Conservation (phyloP, 2,797 vertebrate genomes). For the Alca torda region DNA sequence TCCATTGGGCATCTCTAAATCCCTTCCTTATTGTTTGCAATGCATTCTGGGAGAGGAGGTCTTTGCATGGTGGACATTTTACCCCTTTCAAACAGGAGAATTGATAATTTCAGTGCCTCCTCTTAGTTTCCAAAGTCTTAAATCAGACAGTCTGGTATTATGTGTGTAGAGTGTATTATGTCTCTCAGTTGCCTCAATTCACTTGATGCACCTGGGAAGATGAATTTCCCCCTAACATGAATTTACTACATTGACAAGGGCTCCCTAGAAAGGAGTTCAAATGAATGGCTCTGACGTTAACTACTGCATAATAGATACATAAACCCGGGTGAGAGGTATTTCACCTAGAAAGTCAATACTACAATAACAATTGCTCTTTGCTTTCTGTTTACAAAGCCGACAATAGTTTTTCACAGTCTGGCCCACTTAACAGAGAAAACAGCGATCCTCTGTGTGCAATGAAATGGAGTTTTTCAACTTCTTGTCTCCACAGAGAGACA, state of each 20-base stretch:
- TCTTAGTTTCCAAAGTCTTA: not conserved
- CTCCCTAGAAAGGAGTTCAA: not conserved
- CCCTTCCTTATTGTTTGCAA: not conserved
- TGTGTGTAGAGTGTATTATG: not conserved
- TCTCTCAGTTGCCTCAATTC: not conserved
- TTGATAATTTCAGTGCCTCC: rapidly evolving
- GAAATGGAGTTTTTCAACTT: not conserved
- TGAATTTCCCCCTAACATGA: not conserved
- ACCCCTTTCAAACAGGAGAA: not conserved
- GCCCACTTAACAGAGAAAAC: not conserved
- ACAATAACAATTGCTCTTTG: not conserved
- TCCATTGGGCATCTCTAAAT: not conserved
- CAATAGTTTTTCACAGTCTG: not conserved
- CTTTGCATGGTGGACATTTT: not conserved
- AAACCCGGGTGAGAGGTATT: not conserved
- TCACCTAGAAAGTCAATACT: not conserved
- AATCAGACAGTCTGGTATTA: not conserved
- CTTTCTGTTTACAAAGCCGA: not conserved
- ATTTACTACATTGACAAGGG: not conserved
- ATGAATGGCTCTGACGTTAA: not conserved
- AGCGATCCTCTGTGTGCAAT: rapidly evolving
- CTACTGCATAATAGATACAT: not conserved
- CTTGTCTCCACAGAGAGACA: rapidly evolving
- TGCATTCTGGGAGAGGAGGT: not conserved
- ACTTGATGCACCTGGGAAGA: not conserved